These are phyloP conservation scores for Eutrigla gurnardus DNA, from an alignment of 2,797 vertebrate genomes.

Conservation along the genomic window DNA sequence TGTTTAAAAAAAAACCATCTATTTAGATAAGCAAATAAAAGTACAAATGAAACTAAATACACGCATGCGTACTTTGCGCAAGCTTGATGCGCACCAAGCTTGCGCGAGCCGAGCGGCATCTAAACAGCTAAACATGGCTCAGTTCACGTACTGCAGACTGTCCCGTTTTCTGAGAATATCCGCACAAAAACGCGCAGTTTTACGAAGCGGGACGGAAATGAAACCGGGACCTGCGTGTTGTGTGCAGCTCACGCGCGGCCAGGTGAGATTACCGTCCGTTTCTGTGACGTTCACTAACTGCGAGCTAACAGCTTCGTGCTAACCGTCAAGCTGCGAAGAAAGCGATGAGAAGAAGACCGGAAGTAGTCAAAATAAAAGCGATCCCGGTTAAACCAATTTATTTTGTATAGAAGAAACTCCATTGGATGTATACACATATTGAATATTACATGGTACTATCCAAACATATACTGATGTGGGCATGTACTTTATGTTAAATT, in stretches of 20 bases:
- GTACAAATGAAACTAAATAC: background rate
- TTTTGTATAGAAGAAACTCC: no score
- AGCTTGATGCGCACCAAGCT: slow-evolving; percentile 14
- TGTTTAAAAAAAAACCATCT: background rate
- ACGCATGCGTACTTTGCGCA: slow-evolving; percentile 31
- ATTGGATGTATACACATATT: no score
- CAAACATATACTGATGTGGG: fast-evolving
- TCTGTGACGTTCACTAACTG: background rate
- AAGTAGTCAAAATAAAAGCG: slow-evolving; percentile 1
- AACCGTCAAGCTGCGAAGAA: background rate
- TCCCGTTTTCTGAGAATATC: slow-evolving; percentile 51
- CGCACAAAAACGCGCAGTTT: slow-evolving; percentile 13
- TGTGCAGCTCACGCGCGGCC: slow-evolving; percentile 61
- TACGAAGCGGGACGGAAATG: slow-evolving; percentile 23
- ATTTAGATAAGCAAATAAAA: background rate
- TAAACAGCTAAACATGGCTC: slow-evolving; percentile 61
- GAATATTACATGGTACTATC: background rate
- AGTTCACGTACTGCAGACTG: slow-evolving; percentile 61
- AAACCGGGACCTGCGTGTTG: slow-evolving; percentile 28
- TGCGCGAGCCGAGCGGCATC: fast-evolving
- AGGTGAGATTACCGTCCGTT: slow-evolving; percentile 63
- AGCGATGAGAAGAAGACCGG: background rate
- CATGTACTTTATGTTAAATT: background rate
- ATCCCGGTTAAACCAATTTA: fast-evolving
- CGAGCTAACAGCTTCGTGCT: background rate